phyloP scores from a whole-genome alignment of 1,140 invertebrate genomes.

The Geopemphigus sp. region DNA sequence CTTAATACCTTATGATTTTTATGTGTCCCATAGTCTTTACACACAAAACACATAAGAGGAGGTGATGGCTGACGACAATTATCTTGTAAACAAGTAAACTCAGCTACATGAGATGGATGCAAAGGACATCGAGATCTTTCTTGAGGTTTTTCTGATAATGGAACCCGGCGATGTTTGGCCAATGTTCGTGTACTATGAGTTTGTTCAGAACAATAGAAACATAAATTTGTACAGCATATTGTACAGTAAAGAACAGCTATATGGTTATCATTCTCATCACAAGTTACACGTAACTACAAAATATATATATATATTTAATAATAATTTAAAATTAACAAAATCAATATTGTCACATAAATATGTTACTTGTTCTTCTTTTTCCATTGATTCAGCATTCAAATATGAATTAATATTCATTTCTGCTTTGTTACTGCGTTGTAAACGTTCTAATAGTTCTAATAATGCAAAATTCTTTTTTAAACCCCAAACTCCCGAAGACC shows the following conservation, averaged over 20 bases:
- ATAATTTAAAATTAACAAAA: background rate
- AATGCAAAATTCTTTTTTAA: conserved; percentile 68
- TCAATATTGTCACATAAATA: background rate
- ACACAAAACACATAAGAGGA: conserved; percentile 62
- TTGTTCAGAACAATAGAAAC: conserved; percentile 61
- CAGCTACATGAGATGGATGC: conserved; percentile 62
- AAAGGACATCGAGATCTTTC: conserved; percentile 63
- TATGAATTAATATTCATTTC: conserved; percentile 50
- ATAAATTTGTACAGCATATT: conserved; percentile 62
- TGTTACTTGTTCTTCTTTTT: conserved; percentile 59
- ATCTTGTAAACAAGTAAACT: conserved; percentile 64
- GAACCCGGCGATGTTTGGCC: conserved; percentile 62
- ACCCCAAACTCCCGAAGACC: conserved; percentile 62
- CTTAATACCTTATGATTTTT: conserved; percentile 60
- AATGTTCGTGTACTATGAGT: conserved; percentile 64
- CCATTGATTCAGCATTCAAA: conserved; percentile 56
- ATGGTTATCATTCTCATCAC: conserved; percentile 65
- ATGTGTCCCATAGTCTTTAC: conserved; percentile 64
- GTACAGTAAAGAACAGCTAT: conserved; percentile 64
- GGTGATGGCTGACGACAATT: conserved; percentile 58
- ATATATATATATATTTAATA: background rate
- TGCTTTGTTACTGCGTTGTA: conserved; percentile 57
- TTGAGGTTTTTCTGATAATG: conserved; percentile 63
- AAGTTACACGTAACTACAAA: conserved; percentile 59
- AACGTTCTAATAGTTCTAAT: conserved; percentile 62